Evolutionary conservation across 2,888 invertebrate species (phyloP), one percentile per base, ranked within the genome.

Genomic region (Cetonia aurata): DNA sequence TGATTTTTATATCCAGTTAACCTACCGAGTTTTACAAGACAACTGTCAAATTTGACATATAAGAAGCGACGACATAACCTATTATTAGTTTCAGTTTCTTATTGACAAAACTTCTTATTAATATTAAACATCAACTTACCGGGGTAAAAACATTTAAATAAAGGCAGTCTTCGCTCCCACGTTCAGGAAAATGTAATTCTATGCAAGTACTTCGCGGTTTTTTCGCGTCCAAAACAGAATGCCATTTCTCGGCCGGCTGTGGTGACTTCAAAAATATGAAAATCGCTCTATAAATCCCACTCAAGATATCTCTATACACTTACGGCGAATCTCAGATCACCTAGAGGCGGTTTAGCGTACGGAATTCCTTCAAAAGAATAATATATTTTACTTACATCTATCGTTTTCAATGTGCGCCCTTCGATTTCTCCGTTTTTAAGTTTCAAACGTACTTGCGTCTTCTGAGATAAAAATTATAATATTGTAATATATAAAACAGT

Each of bases 271-370:
- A 4, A 25, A 25, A 25, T n/a, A n/a, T n/a, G 25, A 25, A 4
- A 4, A 25, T 25, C 4, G 3, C 4, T 1, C 4, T 25, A 25
- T 1, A 3, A 15, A 48, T 8, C n/a, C 8, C 1, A 25, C 4
- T 25, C 25, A 4, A 3, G 25, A 4, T 25, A n/a, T n/a, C n/a
- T 25, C 10, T 8, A 68, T 33, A 33, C 13, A 57, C 55, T 68
- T 71, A 73, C 73, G 12, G 60, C 71, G 56, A 73, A 73, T 67
- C 73, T 65, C 17, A 69, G 67, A 13, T 71, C 42, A 9, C 62
- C 70, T 37, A 73, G 17, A 15, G 73, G 73, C n/a, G 73, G 71
- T 55, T 66, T 60, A 3, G 73, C 73, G 48, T 67, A 73, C 3
- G 71, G 73, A 6, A 73, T 67, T 3, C 69, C 70, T 44, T 67